Evolutionary conservation across 2,888 invertebrate genomes (phyloP).

Genomic region (Pollenia griseotomentosa): DNA sequence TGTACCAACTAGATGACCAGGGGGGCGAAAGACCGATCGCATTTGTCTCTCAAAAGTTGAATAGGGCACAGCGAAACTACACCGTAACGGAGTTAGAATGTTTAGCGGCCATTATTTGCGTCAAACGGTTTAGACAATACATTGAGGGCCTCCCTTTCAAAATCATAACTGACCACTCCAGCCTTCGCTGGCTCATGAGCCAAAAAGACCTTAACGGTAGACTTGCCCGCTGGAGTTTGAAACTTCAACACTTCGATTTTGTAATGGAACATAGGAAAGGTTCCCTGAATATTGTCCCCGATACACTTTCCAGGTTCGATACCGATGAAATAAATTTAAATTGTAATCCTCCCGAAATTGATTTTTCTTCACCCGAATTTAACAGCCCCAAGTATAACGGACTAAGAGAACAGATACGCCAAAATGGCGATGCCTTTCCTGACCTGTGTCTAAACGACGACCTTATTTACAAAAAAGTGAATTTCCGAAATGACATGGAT

Average conservation of each 20-base stretch:
- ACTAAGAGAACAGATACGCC: background rate
- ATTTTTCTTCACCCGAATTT: constrained; percentile 22
- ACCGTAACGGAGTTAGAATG: background rate
- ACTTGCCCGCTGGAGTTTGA: background rate
- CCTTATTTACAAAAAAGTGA: constrained; percentile 25
- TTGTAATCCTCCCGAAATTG: constrained; percentile 19
- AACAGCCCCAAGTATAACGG: constrained; percentile 17
- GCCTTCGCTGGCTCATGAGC: background rate
- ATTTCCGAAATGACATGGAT: background rate
- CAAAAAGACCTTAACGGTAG: background rate
- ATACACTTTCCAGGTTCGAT: constrained; percentile 34
- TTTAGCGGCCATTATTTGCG: background rate
- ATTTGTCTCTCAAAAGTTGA: background rate
- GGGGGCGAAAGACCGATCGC: background rate
- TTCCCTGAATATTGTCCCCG: constrained; percentile 27
- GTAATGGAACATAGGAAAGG: constrained; percentile 43
- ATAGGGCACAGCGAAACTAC: background rate
- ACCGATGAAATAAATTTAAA: background rate
- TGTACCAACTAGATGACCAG: background rate
- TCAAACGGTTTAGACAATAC: background rate
- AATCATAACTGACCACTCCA: too few relatives aligned
- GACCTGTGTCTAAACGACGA: constrained; percentile 13
- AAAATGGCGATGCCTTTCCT: constrained; percentile 5
- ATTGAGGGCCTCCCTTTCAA: background rate
- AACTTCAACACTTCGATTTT: constrained; percentile 24